Conservation (phyloP, 2,797 vertebrate genomes). For the Melanotaenia trifasciata region DNA sequence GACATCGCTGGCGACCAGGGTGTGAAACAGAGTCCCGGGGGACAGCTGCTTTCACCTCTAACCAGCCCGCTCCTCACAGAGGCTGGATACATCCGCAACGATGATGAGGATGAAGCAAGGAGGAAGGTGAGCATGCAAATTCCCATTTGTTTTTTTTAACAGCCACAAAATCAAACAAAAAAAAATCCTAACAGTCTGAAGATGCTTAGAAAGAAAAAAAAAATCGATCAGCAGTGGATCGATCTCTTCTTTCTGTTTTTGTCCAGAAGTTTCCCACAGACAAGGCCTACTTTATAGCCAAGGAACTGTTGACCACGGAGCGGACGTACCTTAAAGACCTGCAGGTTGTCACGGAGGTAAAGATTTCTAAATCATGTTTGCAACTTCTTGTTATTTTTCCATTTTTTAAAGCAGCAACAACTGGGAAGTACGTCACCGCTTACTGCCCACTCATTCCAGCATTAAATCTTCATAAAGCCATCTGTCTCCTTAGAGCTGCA, state of each 20-base stretch:
- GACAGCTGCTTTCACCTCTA: conserved; percentile 90
- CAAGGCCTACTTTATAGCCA: conserved; percentile 96
- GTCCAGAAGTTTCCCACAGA: conserved; percentile 93
- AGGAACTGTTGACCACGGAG: conserved; percentile 94
- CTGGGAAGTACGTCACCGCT: background rate
- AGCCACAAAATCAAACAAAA: background rate
- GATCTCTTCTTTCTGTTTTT: conserved; percentile 49
- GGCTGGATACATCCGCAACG: conserved; percentile 86
- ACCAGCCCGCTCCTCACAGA: conserved; percentile 94
- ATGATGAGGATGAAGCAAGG: conserved; percentile 94
- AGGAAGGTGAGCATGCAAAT: conserved; percentile 87
- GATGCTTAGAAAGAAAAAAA: background rate
- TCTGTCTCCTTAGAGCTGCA: background rate
- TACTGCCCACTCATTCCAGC: background rate
- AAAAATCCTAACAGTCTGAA: background rate
- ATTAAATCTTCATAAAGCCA: background rate
- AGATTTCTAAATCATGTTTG: conserved; percentile 8
- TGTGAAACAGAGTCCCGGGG: conserved; percentile 86
- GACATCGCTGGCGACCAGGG: conserved; percentile 64
- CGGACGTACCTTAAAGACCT: conserved; percentile 97
- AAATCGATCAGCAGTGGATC: background rate
- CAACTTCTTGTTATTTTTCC: background rate
- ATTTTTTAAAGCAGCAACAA: background rate
- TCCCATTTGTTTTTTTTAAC: background rate
- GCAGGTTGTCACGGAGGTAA: conserved; percentile 94